phyloP scores from a whole-genome alignment of 1,140 invertebrate genomes.

The Caenorhabditis brenneri region DNA sequence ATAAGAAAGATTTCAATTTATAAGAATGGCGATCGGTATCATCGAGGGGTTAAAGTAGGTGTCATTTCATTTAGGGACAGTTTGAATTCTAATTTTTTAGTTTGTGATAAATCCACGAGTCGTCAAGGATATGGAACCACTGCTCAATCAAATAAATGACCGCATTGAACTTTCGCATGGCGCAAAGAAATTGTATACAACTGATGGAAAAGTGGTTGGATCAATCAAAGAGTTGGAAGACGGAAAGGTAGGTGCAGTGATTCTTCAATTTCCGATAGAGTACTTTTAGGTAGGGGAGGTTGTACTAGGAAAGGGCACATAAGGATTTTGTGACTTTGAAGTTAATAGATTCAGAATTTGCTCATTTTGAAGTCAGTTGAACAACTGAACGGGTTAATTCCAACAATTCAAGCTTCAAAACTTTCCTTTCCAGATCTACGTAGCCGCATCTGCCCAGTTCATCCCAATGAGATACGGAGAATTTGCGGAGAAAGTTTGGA shows the following conservation, averaged over 20 bases:
- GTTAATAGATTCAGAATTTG: too few species aligned
- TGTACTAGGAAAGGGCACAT: too few species aligned
- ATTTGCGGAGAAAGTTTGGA: constrained; percentile 7
- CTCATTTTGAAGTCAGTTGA: not conserved
- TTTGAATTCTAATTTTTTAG: not conserved
- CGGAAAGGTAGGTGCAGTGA: not conserved
- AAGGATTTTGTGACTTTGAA: too few species aligned
- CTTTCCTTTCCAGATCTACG: not conserved
- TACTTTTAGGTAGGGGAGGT: too few species aligned
- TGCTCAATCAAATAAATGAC: constrained; percentile 26
- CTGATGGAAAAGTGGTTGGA: constrained; percentile 9
- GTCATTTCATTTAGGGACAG: too few species aligned
- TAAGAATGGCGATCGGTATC: constrained; percentile 28
- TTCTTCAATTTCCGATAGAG: too few species aligned
- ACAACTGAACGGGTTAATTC: too few species aligned
- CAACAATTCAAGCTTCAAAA: too few species aligned
- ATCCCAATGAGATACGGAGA: constrained; percentile 26
- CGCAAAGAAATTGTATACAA: constrained; percentile 24
- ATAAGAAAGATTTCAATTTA: constrained; percentile 16
- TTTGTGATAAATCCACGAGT: constrained; percentile 35
- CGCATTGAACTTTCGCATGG: constrained; percentile 33
- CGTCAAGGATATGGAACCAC: not conserved
- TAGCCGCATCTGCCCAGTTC: constrained; percentile 6
- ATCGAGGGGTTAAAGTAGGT: constrained; percentile 25
- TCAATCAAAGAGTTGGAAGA: constrained; percentile 39